Percentiles rank a stretch among this genome's conserved stretches.
These are phyloP conservation scores for Cygnus atratus DNA, from an alignment of 2,113 vertebrate genomes.

Conservation along the genomic window DNA sequence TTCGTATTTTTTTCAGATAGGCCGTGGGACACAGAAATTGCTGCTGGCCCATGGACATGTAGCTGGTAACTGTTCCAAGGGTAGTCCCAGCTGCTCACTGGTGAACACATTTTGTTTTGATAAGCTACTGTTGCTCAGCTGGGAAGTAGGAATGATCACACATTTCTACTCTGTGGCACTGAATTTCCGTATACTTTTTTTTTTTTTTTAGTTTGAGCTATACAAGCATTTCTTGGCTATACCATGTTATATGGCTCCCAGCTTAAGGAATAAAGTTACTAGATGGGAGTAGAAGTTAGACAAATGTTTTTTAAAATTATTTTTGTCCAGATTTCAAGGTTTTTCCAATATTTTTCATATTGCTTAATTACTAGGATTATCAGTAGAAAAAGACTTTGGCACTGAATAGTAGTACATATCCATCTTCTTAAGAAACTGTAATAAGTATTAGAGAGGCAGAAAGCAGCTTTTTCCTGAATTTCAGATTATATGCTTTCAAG, in stretches of 20 bases:
- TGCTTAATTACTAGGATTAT: neutral
- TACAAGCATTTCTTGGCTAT: neutral
- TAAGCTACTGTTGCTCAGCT: neutral
- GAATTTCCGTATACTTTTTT: neutral
- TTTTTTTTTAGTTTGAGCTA: neutral
- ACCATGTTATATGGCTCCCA: fast-evolving
- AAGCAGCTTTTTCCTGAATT: neutral
- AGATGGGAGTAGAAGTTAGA: neutral
- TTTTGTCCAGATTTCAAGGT: neutral
- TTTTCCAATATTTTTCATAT: neutral
- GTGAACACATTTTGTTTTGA: neutral
- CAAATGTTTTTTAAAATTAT: neutral
- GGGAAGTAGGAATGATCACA: neutral
- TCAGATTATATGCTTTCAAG: neutral
- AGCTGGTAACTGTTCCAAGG: neutral
- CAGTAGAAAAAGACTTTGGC: neutral
- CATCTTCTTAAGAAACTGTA: neutral
- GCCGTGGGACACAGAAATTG: neutral
- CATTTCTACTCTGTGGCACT: neutral
- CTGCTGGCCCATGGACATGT: neutral
- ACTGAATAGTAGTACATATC: neutral
- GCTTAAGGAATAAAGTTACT: neutral
- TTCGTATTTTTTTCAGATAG: neutral
- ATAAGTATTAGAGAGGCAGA: neutral
- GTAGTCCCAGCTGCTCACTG: neutral